phyloP scores from a whole-genome alignment of 2,797 vertebrate genomes.

The Nannoperca obscura region DNA sequence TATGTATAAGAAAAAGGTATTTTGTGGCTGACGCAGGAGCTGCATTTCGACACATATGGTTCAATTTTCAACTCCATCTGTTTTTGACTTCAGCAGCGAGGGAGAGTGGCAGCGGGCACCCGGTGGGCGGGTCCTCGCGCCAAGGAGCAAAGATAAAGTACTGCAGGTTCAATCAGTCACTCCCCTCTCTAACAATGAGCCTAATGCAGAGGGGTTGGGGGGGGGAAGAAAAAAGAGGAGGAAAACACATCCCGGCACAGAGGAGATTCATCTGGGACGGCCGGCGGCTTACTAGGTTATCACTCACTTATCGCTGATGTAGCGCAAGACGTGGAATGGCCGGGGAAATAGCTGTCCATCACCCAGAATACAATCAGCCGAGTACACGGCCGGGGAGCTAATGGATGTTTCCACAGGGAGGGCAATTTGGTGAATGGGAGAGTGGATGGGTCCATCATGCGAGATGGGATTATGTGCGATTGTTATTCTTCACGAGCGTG shows the following conservation, averaged over 20 bases:
- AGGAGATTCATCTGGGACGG: constrained; percentile 58
- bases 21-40: constrained; percentile 70
- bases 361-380: constrained; percentile 69
- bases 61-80: constrained; percentile 66
- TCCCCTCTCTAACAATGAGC: constrained; percentile 53
- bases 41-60: constrained; percentile 54
- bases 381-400: constrained; percentile 65
- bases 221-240: neutral
- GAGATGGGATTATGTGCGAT: constrained; percentile 71
- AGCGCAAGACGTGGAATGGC: constrained; percentile 48
- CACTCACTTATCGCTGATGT: constrained; percentile 68
- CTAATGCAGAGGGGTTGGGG: constrained; percentile 48
- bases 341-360: constrained; percentile 72
- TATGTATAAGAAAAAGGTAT: constrained; percentile 63
- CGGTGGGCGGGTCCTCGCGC: constrained; percentile 36
- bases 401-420: constrained; percentile 75
- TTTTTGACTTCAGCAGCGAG: constrained; percentile 57
- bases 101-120: constrained; percentile 42
- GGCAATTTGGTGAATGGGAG: constrained; percentile 74
- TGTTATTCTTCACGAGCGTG: constrained; percentile 70
- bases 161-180: constrained; percentile 59
- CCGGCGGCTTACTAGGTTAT: constrained; percentile 66
- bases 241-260: constrained; percentile 37
- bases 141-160: constrained; percentile 59
- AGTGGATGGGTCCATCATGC: constrained; percentile 65